Conservation (phyloP, 2,888 invertebrate species). For the Calameuta idolon region DNA sequence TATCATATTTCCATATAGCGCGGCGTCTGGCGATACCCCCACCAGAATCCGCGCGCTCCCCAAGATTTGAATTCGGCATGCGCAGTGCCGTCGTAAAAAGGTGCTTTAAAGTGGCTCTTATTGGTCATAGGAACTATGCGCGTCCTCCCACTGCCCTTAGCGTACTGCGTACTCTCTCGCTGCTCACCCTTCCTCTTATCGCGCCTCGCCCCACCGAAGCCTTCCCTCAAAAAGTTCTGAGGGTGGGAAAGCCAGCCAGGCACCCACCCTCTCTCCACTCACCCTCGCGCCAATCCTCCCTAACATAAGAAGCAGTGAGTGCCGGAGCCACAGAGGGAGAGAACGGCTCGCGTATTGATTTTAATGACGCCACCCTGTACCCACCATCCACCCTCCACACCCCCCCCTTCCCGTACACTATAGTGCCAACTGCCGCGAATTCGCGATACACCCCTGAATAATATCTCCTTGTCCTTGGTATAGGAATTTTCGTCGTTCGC, state of each 20-base stretch:
- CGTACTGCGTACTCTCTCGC: constrained; percentile 51
- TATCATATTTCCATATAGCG: constrained; percentile 56
- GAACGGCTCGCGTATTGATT: constrained; percentile 64
- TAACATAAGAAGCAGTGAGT: constrained; percentile 16
- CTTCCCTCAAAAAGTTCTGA: constrained; percentile 20
- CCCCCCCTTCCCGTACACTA: not conserved
- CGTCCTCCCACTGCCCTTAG: constrained; percentile 40
- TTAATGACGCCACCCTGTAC: constrained; percentile 62
- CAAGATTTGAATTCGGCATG: constrained; percentile 62
- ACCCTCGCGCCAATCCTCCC: constrained; percentile 27
- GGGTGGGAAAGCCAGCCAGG: constrained; percentile 19
- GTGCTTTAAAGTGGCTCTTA: constrained; percentile 62
- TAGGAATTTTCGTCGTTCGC: not conserved
- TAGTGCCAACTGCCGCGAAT: constrained; percentile 39
- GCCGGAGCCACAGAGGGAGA: constrained; percentile 37
- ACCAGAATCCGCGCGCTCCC: constrained; percentile 39
- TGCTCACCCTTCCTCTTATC: constrained; percentile 39
- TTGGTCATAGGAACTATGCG: constrained; percentile 60
- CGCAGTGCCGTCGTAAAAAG: constrained; percentile 50
- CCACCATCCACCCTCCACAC: not conserved
- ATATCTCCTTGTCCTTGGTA: constrained; percentile 37
- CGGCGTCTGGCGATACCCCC: constrained; percentile 15
- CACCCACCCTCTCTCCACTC: constrained; percentile 23
- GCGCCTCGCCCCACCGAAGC: constrained; percentile 28
- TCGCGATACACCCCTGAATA: constrained; percentile 56